phyloP scores from a whole-genome alignment of 2,797 vertebrate genomes.

The Enteromius anoplus region DNA sequence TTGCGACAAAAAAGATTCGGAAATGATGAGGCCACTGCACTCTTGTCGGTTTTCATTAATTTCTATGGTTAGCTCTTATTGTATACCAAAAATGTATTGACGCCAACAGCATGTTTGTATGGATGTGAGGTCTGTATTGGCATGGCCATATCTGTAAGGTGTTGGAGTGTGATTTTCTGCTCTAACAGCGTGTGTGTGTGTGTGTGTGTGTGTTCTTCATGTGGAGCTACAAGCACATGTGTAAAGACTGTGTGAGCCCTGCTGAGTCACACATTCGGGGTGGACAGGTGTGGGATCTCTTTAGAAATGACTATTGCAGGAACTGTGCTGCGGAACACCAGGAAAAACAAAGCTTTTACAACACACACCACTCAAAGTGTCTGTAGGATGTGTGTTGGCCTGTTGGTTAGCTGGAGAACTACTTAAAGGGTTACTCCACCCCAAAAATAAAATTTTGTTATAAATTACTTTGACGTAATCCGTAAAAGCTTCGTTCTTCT shows the following conservation, averaged over 20 bases:
- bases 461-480: too few species aligned
- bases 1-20: neutral
- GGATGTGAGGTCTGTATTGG: constrained; percentile 48
- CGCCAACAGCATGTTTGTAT: constrained; percentile 14
- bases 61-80: neutral
- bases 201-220: constrained; percentile 42
- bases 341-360: constrained; percentile 48
- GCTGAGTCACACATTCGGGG: constrained; percentile 68
- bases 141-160: constrained; percentile 45
- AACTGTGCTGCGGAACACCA: constrained; percentile 42
- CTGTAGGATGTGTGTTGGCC: constrained; percentile 1
- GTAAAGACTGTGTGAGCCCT: constrained; percentile 64
- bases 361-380: constrained; percentile 33
- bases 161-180: constrained; percentile 47
- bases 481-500: too few species aligned
- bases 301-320: constrained; percentile 54
- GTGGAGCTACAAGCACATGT: constrained; percentile 51
- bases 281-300: constrained; percentile 57
- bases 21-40: neutral
- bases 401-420: neutral
- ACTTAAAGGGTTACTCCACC: neutral
- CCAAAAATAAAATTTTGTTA: too few species aligned
- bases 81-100: neutral
- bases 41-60: neutral
- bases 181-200: constrained; percentile 25